A percentile compares a stretch with the other conserved stretches of the same genome.
phyloP scores from a whole-genome alignment of 2,888 invertebrate genomes.

The Crossocerus cetratus region DNA sequence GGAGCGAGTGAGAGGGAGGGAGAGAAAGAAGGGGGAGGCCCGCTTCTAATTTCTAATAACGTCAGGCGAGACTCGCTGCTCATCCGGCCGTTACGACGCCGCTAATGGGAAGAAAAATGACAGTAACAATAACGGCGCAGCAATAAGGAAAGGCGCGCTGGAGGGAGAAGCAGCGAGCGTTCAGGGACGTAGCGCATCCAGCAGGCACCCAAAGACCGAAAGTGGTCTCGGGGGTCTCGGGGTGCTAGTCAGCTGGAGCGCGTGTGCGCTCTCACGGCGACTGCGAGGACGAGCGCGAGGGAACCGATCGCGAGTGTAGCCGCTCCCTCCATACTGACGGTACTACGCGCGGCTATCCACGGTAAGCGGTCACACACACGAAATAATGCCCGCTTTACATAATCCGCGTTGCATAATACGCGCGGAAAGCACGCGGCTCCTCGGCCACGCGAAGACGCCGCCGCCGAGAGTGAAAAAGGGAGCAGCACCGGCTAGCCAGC shows the following conservation, averaged over 20 bases:
- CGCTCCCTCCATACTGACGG: slow-evolving; percentile 44
- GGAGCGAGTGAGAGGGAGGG: too few relatives aligned
- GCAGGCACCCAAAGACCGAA: slow-evolving; percentile 10
- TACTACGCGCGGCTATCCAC: slow-evolving; percentile 45
- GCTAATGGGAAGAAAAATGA: slow-evolving; percentile 21
- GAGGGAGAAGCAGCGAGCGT: slow-evolving; percentile 5
- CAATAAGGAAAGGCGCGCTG: not conserved
- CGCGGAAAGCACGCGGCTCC: slow-evolving; percentile 11
- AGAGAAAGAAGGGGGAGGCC: too few relatives aligned
- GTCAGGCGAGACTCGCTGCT: too few relatives aligned
- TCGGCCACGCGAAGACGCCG: not conserved
- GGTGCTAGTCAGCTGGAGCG: slow-evolving; percentile 30
- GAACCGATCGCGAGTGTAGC: slow-evolving; percentile 21
- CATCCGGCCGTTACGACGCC: slow-evolving; percentile 1
- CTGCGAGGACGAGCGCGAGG: not conserved
- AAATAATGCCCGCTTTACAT: slow-evolving; percentile 46
- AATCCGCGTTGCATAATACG: slow-evolving; percentile 47
- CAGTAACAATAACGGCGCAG: slow-evolving; percentile 27
- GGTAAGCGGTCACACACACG: slow-evolving; percentile 56
- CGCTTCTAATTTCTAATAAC: not conserved
- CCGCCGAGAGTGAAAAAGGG: not conserved
- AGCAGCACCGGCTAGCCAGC: not conserved
- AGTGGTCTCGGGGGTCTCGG: too few relatives aligned
- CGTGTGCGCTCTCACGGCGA: slow-evolving; percentile 51
- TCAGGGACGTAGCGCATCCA: slow-evolving; percentile 43